Conservation (phyloP, 1,140 invertebrate genomes). For the Camponotus vicinus region DNA sequence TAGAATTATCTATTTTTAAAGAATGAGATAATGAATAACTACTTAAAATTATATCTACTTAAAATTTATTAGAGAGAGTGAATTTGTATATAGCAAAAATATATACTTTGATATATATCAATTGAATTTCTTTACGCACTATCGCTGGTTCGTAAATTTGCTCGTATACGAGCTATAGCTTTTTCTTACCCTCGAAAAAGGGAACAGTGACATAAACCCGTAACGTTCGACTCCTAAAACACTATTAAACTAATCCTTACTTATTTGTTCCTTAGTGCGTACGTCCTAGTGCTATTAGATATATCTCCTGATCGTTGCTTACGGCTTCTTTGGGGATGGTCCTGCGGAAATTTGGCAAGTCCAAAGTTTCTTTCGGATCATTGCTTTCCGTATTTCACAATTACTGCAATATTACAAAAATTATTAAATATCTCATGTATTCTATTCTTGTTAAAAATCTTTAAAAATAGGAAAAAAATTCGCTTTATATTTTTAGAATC, state of each 20-base stretch:
- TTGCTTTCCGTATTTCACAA: background rate
- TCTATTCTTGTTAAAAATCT: background rate
- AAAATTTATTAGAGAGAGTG: background rate
- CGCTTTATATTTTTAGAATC: background rate
- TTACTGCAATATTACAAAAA: background rate
- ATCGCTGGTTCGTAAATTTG: slow-evolving; percentile 27
- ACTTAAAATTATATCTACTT: background rate
- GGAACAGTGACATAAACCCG: slow-evolving; percentile 63
- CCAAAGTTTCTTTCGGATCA: slow-evolving; percentile 20
- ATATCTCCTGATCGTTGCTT: slow-evolving; percentile 79
- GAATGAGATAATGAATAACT: background rate
- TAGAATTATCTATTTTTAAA: background rate
- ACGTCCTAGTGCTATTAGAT: slow-evolving; percentile 67
- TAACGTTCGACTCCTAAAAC: slow-evolving; percentile 80
- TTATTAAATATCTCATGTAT: background rate
- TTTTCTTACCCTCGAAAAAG: slow-evolving; percentile 60
- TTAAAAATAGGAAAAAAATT: background rate
- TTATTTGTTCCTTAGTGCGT: slow-evolving; percentile 78
- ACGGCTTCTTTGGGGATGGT: slow-evolving; percentile 78
- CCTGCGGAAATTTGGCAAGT: slow-evolving; percentile 47
- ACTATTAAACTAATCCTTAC: slow-evolving; percentile 84
- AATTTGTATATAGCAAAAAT: background rate
- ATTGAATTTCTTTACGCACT: slow-evolving; percentile 33
- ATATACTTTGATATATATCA: background rate
- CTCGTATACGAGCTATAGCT: slow-evolving; percentile 16